These are phyloP conservation scores for Stenodema calcarata DNA, from an alignment of 2,888 invertebrate species.

Conservation along the genomic window DNA sequence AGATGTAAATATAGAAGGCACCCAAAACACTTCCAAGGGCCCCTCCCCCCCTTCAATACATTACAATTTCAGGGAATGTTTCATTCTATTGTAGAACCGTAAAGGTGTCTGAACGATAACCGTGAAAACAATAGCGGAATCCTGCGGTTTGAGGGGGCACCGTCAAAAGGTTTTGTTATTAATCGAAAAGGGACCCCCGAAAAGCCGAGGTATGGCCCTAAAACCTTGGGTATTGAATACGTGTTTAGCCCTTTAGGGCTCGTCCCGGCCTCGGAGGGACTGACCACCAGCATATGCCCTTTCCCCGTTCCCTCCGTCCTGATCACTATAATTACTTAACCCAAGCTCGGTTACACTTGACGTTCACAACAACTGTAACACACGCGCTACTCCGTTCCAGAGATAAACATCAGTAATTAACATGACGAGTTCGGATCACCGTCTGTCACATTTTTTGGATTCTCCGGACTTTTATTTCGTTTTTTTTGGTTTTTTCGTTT, in stretches of 20 bases:
- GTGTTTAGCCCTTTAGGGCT: conserved; percentile 8
- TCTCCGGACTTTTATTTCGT: background rate
- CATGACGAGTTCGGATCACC: conserved; percentile 44
- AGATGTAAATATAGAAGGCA: conserved; percentile 16
- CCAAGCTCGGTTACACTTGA: conserved; percentile 44
- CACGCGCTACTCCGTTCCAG: conserved; percentile 10
- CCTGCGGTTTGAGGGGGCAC: background rate
- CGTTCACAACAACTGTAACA: conserved; percentile 41
- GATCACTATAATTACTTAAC: conserved; percentile 46
- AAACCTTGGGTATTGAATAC: background rate
- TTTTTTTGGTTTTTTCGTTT: conserved; percentile 20
- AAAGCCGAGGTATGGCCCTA: background rate
- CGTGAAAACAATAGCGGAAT: background rate
- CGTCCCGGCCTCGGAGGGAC: background rate
- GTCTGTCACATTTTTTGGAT: conserved; percentile 43
- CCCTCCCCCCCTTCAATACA: background rate
- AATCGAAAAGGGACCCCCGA: no score
- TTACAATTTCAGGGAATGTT: background rate
- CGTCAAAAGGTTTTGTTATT: no score
- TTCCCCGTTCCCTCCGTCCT: background rate
- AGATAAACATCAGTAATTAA: conserved; percentile 47
- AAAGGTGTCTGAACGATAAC: conserved; percentile 22
- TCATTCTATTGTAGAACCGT: background rate
- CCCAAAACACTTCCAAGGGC: background rate
- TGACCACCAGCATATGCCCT: conserved; percentile 31